These are phyloP conservation scores for Polypterus bichir DNA, from an alignment of 2,113 vertebrate genomes.

Conservation along the genomic window DNA sequence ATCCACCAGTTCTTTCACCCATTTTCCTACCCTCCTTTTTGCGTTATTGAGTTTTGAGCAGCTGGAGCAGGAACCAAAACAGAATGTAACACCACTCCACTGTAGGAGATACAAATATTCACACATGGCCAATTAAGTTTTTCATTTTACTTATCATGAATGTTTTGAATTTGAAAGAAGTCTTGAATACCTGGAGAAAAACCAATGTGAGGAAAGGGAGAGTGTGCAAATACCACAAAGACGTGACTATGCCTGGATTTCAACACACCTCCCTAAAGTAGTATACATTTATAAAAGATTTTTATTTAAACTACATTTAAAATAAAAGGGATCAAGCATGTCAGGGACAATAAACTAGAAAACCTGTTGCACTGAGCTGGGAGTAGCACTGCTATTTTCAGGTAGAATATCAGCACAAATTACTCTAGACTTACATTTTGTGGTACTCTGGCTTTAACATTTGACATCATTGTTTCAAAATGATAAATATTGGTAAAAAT, in stretches of 20 bases:
- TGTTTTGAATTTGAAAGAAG: too few species aligned
- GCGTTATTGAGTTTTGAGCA: too few species aligned
- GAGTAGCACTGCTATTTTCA: conserved; percentile 72
- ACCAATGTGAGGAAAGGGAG: conserved; percentile 1
- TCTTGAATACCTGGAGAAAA: conserved; percentile 17
- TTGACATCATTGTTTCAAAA: conserved; percentile 46
- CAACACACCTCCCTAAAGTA: neutral
- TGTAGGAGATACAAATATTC: too few species aligned
- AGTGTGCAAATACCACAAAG: neutral
- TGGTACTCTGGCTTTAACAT: conserved; percentile 35
- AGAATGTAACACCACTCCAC: too few species aligned
- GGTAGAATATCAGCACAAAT: conserved; percentile 84
- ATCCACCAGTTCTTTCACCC: too few species aligned
- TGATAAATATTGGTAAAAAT: conserved; percentile 57
- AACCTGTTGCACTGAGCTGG: conserved; percentile 60
- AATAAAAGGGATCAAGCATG: conserved; percentile 48
- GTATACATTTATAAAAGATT: conserved; percentile 17
- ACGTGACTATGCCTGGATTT: neutral
- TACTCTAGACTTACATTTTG: conserved; percentile 54
- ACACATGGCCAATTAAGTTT: too few species aligned
- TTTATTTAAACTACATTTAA: conserved; percentile 46
- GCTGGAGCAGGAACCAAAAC: too few species aligned
- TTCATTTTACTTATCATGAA: too few species aligned
- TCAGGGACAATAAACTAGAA: conserved; percentile 35
- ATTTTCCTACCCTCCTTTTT: too few species aligned